Conservation (phyloP, 2,888 invertebrate species). For the Oxytorus armatus region DNA sequence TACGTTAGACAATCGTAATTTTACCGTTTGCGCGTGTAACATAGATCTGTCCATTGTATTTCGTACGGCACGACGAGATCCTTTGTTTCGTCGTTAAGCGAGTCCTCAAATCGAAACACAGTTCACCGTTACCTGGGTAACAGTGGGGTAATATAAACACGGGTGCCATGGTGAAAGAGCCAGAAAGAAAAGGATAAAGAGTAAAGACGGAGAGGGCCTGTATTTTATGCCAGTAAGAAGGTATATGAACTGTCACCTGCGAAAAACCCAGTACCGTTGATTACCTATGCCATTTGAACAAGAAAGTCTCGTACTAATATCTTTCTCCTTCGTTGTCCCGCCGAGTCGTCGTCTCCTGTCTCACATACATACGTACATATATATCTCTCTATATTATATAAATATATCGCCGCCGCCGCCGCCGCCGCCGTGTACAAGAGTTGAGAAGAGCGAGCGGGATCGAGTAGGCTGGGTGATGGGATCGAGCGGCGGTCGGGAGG, state of each 20-base stretch:
- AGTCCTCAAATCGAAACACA: slow-evolving; percentile 33
- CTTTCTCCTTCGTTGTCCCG: neutral
- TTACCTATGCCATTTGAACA: slow-evolving; percentile 29
- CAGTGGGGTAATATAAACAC: slow-evolving; percentile 23
- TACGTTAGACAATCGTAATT: too few relatives aligned
- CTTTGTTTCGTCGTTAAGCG: slow-evolving; percentile 33
- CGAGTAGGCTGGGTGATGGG: too few relatives aligned
- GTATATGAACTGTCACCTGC: slow-evolving; percentile 11
- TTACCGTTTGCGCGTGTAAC: neutral
- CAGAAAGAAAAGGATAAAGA: neutral
- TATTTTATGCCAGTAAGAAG: neutral
- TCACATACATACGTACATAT: neutral
- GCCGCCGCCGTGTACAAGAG: too few relatives aligned
- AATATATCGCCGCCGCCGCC: too few relatives aligned
- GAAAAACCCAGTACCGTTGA: slow-evolving; percentile 15
- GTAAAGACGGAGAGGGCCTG: neutral
- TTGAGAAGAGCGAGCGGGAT: too few relatives aligned
- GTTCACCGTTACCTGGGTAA: slow-evolving; percentile 50
- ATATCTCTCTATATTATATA: too few relatives aligned
- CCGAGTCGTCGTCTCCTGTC: slow-evolving; percentile 1
- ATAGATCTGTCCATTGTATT: neutral
- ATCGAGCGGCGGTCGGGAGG: too few relatives aligned
- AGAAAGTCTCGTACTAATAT: slow-evolving; percentile 3
- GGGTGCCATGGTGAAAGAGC: slow-evolving; percentile 6
- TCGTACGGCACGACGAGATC: neutral